These are phyloP conservation scores for Pseudopipra pipra DNA, from an alignment of 2,113 vertebrate genomes.

Conservation along the genomic window DNA sequence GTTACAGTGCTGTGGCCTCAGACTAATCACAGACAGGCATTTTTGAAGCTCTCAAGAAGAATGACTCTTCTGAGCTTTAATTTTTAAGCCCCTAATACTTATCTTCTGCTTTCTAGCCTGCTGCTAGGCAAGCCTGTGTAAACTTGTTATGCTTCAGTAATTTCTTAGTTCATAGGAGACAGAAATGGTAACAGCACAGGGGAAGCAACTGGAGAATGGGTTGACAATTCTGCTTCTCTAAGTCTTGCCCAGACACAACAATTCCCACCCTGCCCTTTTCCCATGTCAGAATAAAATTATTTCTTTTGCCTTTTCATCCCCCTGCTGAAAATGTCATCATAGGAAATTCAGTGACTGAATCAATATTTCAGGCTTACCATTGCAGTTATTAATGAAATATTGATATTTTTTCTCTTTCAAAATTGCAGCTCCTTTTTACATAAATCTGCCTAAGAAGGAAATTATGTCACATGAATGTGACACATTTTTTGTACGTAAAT, in stretches of 20 bases:
- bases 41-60: background rate
- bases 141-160: background rate
- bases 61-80: background rate
- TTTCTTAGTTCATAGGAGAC: background rate
- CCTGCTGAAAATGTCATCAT: background rate
- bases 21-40: background rate
- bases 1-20: background rate
- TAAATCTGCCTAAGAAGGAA: background rate
- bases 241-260: background rate
- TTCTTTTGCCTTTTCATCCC: background rate
- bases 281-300: background rate
- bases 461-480: background rate
- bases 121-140: background rate
- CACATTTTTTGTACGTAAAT: background rate
- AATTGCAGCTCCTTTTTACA: background rate
- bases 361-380: background rate
- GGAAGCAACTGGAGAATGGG: background rate
- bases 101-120: background rate
- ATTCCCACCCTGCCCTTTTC: background rate
- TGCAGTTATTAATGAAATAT: background rate
- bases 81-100: background rate
- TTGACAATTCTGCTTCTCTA: background rate
- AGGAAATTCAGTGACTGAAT: background rate
- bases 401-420: background rate
- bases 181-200: background rate